Evolutionary conservation across 2,797 vertebrate species (phyloP), one percentile per base, ranked within the genome.

Genomic region (Tokudaia tokunoshimensis): DNA sequence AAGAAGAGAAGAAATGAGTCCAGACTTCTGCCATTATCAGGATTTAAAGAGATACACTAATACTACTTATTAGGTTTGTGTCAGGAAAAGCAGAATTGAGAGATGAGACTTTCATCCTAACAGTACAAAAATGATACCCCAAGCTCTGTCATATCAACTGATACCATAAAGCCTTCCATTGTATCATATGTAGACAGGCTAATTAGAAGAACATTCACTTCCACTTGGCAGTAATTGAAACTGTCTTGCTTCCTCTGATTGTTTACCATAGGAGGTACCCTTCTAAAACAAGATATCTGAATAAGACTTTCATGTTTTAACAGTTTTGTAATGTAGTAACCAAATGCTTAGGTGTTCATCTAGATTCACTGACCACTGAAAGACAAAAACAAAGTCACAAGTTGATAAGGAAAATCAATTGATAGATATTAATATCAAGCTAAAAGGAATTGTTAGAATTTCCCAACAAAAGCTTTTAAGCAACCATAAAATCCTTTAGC

Each of bases 331-430:
- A 29, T 10, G 15, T 19, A 86, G 13, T 37, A 70, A 72, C 65
- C 80, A 93, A 88, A 37, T 37, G 41, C 22, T 41, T 26, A 83
- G 11, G 34, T 79, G 83, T 96, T 26, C 79, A 70, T 90, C 17
- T 19, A 81, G 90, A 80, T n/a, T n/a, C 20, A 84, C 15, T 85
- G 14, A 44, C 61, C n/a, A 96, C 90, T 95, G 50, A 31, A 84
- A 96, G 44, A 91, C 94, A 44, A 78, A 92, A 80, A 34, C 11
- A 84, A 90, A 80, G 86, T 87, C 31, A 92, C 44, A 96, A 44
- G 37, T 92, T 61, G 17, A 29, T 63, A 90, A 94, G 26, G 78
- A 90, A 97, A 93, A 63, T n/a, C 22, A 59, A 13, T 59, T 6
- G 34, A 65, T n/a, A 76, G 22, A 72, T 78, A 13, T 29, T n/a